Conservation (phyloP, 1,140 invertebrate genomes). For the Caerostris darwini region DNA sequence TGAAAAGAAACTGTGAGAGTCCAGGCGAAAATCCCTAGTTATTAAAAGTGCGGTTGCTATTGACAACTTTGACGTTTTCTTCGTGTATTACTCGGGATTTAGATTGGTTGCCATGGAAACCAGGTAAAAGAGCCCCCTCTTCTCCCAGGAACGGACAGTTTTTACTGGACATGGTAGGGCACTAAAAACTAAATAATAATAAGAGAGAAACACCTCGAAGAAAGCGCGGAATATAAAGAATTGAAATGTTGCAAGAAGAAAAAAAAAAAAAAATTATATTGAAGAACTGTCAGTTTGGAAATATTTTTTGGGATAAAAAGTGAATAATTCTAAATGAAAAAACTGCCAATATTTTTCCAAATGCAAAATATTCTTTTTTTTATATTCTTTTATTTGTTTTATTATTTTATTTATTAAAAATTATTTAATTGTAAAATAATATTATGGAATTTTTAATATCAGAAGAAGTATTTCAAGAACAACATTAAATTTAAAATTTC, state of each 20-base stretch:
- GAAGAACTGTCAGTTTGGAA: constrained; percentile 29
- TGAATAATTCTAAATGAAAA: constrained; percentile 63
- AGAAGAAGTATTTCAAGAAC: no score
- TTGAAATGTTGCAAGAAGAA: constrained; percentile 45
- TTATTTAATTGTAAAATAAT: not conserved
- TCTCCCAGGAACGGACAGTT: constrained; percentile 66
- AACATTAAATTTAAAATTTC: no score
- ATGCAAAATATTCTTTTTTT: not conserved
- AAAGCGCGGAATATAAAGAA: constrained; percentile 51
- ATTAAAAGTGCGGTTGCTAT: constrained; percentile 77
- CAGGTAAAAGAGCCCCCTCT: constrained; percentile 63
- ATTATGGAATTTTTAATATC: not conserved
- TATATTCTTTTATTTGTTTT: not conserved
- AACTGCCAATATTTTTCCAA: constrained; percentile 38
- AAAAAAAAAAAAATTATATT: not conserved
- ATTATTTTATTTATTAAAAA: not conserved
- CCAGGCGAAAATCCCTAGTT: constrained; percentile 74
- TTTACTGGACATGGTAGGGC: constrained; percentile 39
- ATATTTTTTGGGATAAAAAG: constrained; percentile 60
- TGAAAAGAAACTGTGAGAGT: not conserved
- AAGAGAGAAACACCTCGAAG: constrained; percentile 47
- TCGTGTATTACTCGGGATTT: constrained; percentile 76
- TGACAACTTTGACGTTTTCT: constrained; percentile 77
- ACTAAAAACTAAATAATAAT: constrained; percentile 76
- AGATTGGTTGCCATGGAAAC: constrained; percentile 73